Evolutionary conservation across 1,140 invertebrate species (phyloP).

Genomic region (Chironomus striatipennis): DNA sequence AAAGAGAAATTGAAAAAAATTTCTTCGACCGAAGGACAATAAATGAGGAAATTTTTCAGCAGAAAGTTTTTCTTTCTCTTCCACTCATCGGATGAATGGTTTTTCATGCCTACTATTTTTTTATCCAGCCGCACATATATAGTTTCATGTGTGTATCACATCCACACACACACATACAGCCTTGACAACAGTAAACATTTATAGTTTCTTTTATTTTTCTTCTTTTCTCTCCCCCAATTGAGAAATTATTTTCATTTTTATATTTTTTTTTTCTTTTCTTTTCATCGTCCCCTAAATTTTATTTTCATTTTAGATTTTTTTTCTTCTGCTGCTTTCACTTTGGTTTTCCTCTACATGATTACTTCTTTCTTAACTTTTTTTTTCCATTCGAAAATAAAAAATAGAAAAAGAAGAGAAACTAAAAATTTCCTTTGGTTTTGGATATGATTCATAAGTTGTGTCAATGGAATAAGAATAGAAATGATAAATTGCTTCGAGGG

Average conservation of each 20-base stretch:
- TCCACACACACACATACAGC: background rate
- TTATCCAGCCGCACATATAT: conserved; percentile 17
- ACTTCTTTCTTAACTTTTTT: background rate
- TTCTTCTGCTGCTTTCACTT: background rate
- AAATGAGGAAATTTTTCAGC: conserved; percentile 18
- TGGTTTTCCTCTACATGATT: background rate
- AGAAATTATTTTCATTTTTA: conserved; percentile 1
- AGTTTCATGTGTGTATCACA: too few species aligned
- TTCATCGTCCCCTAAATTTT: background rate
- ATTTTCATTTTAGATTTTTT: background rate
- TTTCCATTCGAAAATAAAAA: background rate
- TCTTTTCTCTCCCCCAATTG: background rate
- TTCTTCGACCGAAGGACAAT: conserved; percentile 10
- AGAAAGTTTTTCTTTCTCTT: conserved; percentile 17
- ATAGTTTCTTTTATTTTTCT: background rate
- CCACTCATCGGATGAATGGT: background rate
- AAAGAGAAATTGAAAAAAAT: conserved; percentile 23
- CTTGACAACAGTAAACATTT: background rate
- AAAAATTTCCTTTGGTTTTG: background rate
- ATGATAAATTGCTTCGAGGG: background rate
- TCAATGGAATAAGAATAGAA: background rate
- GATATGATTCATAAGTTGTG: too few species aligned
- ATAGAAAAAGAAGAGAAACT: background rate
- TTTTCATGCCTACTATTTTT: background rate
- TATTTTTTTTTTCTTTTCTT: background rate